A percentile compares a stretch with the other conserved stretches of the same genome.
Conservation (phyloP, 1,140 invertebrate genomes). For the Chionoecetes opilio region DNA sequence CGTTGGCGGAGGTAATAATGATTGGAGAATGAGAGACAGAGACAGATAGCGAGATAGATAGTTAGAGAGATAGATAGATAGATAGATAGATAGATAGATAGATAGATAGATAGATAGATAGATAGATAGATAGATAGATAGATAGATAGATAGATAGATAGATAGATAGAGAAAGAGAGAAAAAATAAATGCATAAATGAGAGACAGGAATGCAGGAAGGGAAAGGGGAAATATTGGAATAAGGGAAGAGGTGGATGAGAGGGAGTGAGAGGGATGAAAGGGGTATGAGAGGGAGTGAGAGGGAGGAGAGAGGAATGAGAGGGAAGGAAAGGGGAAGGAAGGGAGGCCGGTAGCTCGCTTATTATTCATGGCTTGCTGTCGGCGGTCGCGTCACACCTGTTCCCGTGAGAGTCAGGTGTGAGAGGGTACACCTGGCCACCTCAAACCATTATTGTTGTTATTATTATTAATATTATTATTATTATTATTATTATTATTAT, state of each 20-base stretch:
- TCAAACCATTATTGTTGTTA: not conserved
- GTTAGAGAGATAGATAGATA: too few relatives aligned
- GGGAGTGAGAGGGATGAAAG: too few relatives aligned
- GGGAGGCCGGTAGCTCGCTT: not conserved
- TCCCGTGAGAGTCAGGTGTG: not conserved
- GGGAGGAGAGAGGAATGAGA: not conserved
- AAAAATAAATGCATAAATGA: too few relatives aligned
- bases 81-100: not conserved
- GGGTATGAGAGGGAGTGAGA: too few relatives aligned
- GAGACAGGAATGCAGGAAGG: not conserved
- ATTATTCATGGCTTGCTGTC: conserved; percentile 15
- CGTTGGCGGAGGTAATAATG: too few relatives aligned
- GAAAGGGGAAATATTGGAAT: not conserved
- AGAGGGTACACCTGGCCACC: not conserved
- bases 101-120: too few relatives aligned
- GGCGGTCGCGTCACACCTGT: not conserved
- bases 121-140: too few relatives aligned
- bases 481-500: not conserved
- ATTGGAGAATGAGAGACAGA: too few relatives aligned
- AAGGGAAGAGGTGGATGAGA: not conserved
- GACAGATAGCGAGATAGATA: too few relatives aligned
- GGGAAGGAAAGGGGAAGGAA: not conserved
- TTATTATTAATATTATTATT: not conserved
- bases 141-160: too few relatives aligned
- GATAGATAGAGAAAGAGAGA: too few relatives aligned